A percentile compares a stretch with the other conserved stretches of the same genome.
Evolutionary conservation across 2,888 invertebrate species (phyloP).

Genomic region (Lithophane semibrunnea): DNA sequence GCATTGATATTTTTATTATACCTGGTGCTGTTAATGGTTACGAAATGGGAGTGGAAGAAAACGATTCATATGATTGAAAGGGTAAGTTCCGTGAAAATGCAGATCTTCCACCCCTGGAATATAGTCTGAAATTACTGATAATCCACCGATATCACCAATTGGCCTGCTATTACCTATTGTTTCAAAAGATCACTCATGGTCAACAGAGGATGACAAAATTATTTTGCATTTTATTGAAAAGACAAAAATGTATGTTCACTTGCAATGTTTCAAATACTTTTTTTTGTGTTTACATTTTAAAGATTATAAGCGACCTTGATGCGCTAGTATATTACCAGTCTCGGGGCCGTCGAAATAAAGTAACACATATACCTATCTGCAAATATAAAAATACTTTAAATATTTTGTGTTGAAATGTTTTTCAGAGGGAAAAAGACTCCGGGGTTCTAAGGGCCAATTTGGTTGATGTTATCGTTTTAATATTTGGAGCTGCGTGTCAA

Average conservation of each 20-base stretch:
- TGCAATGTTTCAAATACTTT: not conserved
- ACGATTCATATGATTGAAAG: conserved; percentile 49
- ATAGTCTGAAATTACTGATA: not conserved
- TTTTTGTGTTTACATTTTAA: not conserved
- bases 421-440: conserved; percentile 76
- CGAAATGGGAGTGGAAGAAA: conserved; percentile 85
- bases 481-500: conserved; percentile 91
- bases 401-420: conserved; percentile 8
- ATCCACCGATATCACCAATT: not conserved
- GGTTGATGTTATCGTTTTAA: conserved; percentile 89
- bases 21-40: conserved; percentile 79
- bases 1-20: conserved; percentile 86
- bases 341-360: not conserved
- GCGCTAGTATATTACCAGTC: not conserved
- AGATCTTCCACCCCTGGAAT: not conserved
- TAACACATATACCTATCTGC: not conserved
- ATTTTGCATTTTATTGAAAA: not conserved
- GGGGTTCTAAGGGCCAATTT: conserved; percentile 82
- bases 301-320: not conserved
- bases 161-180: not conserved
- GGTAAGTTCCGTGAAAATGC: conserved; percentile 37
- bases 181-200: not conserved
- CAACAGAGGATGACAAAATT: not conserved
- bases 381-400: not conserved
- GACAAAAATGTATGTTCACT: not conserved